Conservation (phyloP, 2,113 vertebrate genomes). For the Clarias gariepinus region DNA sequence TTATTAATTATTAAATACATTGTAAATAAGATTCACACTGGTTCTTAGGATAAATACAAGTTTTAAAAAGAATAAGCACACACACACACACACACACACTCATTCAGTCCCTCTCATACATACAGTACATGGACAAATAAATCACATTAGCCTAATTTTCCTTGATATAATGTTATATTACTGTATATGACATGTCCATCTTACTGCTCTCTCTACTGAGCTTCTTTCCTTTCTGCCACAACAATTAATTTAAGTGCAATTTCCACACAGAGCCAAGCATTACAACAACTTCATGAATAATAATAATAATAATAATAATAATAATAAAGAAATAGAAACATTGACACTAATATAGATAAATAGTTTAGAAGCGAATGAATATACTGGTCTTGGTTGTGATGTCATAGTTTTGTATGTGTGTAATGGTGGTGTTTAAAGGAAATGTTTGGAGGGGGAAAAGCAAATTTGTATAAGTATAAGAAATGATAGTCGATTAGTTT, state of each 20-base stretch:
- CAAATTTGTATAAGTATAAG: not conserved
- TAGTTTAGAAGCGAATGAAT: not conserved
- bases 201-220: not conserved
- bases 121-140: not conserved
- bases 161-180: not conserved
- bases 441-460: not conserved
- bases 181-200: not conserved
- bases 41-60: slow-evolving; percentile 24
- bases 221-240: not conserved
- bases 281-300: slow-evolving; percentile 2
- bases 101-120: not conserved
- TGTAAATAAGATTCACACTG: slow-evolving; percentile 28
- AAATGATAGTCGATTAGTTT: not conserved
- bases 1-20: slow-evolving; percentile 59
- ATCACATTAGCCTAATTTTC: not conserved
- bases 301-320: too few relatives aligned
- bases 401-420: not conserved
- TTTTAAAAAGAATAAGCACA: slow-evolving; percentile 12
- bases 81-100: not conserved
- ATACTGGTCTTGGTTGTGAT: not conserved
- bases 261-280: slow-evolving; percentile 18
- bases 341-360: not conserved
- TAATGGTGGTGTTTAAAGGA: not conserved
- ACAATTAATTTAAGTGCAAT: not conserved
- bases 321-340: slow-evolving; percentile 2